Evolutionary conservation across 2,113 vertebrate genomes (phyloP).

Genomic region (Maylandia zebra): DNA sequence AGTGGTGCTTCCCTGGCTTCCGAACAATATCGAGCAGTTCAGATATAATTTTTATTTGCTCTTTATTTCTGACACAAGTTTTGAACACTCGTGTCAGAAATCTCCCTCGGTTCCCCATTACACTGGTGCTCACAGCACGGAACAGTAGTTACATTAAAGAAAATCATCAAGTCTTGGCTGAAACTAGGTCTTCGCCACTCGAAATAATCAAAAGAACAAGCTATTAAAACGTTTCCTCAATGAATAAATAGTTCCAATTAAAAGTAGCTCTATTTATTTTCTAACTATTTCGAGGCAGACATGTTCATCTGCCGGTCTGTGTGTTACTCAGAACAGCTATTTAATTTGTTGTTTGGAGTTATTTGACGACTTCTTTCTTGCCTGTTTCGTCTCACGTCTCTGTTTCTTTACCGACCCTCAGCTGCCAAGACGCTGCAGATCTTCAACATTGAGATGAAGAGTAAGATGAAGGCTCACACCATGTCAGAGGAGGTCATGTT

Average conservation of each 20-base stretch:
- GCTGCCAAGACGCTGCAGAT: slow-evolving; percentile 92
- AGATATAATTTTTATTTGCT: neutral
- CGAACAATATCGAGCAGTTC: neutral
- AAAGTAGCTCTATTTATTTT: neutral
- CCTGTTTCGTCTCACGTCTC: neutral
- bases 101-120: neutral
- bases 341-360: neutral
- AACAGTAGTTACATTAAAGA: neutral
- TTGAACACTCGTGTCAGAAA: neutral
- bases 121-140: neutral
- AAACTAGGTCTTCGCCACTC: neutral
- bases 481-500: slow-evolving; percentile 91
- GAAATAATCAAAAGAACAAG: neutral
- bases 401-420: slow-evolving; percentile 25
- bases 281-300: neutral
- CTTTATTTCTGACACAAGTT: neutral
- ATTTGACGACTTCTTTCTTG: neutral
- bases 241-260: neutral
- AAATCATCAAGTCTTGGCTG: neutral
- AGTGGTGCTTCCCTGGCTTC: neutral
- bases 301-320: neutral
- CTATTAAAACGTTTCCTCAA: neutral
- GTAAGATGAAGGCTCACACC: slow-evolving; percentile 89
- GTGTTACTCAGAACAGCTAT: neutral
- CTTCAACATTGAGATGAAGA: slow-evolving; percentile 96